Evolutionary conservation across 2,888 invertebrate genomes (phyloP), one percentile per base, ranked within the genome.

Genomic region (Enchytraeus crypticus): DNA sequence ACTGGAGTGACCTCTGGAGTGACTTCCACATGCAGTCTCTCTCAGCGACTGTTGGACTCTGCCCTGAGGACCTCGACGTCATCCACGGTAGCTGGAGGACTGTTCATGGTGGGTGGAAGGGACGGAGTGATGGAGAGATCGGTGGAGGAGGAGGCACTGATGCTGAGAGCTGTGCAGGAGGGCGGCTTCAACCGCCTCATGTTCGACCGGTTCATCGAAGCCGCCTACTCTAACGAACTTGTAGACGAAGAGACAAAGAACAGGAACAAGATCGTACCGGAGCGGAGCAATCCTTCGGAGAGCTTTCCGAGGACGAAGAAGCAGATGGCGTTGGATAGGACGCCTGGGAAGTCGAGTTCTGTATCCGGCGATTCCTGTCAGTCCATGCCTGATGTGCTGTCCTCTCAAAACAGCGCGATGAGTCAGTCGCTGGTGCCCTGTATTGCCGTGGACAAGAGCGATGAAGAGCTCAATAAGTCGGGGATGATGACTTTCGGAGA

Each of bases 401-500:
- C 38, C 18, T 38, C 38, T 38, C 11, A 38, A 38, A 47, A 47
- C 23, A 11, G 11, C 8, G 38, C 11, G 11, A 38, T 38, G 8
- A 11, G 38, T 38, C 8, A 38, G 8, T 38, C 38, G 38, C n/a
- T n/a, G n/a, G n/a, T n/a, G n/a, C n/a, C n/a, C n/a, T n/a, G n/a
- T n/a, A n/a, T n/a, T n/a, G n/a, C n/a, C n/a, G n/a, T n/a, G n/a
- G n/a, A n/a, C n/a, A 38, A 38, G 18, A 11, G 21, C 0, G 51
- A 60, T 21, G 38, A n/a, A 11, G 45, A 49, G 2, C 18, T 33
- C 14, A 49, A 3, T 11, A 46, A 46, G 3, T 43, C 53, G 38
- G 26, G 57, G 18, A 46, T 30, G 14, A 53, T 64, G 27, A 66
- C 64, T 1, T 63, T 63, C 34, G 65, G 63, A 1, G 61, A 65